These are phyloP conservation scores for Catocala sponsa DNA, from an alignment of 2,888 invertebrate genomes.

Conservation along the genomic window DNA sequence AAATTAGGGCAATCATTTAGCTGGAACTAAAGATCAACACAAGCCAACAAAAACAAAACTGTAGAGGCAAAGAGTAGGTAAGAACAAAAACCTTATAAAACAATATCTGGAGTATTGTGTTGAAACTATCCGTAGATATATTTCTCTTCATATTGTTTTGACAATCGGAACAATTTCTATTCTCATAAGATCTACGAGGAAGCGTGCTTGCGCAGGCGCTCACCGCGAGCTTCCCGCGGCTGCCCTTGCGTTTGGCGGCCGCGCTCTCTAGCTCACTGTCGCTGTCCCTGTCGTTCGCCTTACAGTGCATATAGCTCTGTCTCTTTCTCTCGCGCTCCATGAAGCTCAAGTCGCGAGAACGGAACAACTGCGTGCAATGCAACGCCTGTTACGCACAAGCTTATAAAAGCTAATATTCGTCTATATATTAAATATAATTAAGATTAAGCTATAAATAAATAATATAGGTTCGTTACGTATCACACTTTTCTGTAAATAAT, in stretches of 20 bases:
- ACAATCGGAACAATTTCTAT: slow-evolving; percentile 57
- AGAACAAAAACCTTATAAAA: slow-evolving; percentile 21
- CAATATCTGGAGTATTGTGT: slow-evolving; percentile 18
- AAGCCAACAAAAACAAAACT: slow-evolving; percentile 11
- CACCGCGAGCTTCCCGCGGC: slow-evolving; percentile 92
- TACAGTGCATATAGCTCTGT: slow-evolving; percentile 85
- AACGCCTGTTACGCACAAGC: slow-evolving; percentile 69
- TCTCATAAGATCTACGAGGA: slow-evolving; percentile 60
- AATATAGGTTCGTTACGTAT: slow-evolving; percentile 24
- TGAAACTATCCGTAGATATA: slow-evolving; percentile 19
- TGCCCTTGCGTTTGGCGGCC: slow-evolving; percentile 84
- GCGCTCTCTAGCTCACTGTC: slow-evolving; percentile 95
- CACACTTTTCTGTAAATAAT: slow-evolving; percentile 25
- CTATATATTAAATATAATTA: slow-evolving; percentile 33
- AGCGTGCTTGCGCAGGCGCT: slow-evolving; percentile 80
- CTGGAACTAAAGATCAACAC: slow-evolving; percentile 1
- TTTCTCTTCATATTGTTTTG: slow-evolving; percentile 18
- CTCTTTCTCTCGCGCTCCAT: slow-evolving; percentile 85
- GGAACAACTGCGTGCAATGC: slow-evolving; percentile 85
- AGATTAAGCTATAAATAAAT: slow-evolving; percentile 36
- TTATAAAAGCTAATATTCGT: slow-evolving; percentile 34
- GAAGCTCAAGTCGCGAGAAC: slow-evolving; percentile 83
- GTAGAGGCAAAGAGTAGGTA: slow-evolving; percentile 5
- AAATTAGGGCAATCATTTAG: neutral
- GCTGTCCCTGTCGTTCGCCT: slow-evolving; percentile 90